These are phyloP conservation scores for Leptoclinus maculatus DNA, from an alignment of 2,797 vertebrate genomes.

Conservation along the genomic window DNA sequence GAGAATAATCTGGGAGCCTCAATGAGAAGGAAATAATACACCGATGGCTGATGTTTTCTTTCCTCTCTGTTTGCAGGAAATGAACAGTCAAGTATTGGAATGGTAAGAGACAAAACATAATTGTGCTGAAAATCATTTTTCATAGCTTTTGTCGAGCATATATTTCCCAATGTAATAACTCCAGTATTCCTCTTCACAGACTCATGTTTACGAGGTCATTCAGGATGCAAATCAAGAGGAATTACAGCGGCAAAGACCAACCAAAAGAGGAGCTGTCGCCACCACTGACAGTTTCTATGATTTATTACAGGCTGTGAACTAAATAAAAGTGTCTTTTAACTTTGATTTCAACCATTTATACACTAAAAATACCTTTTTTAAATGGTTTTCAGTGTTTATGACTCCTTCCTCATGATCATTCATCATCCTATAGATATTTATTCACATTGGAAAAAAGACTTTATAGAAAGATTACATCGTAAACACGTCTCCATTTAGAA, in stretches of 20 bases:
- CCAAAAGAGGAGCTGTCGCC: conserved; percentile 8
- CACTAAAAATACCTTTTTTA: neutral
- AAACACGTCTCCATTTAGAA: neutral
- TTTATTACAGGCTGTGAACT: conserved; percentile 67
- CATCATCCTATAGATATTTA: neutral
- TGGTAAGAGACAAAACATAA: conserved; percentile 48
- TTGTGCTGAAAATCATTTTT: neutral
- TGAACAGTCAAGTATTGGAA: conserved; percentile 34
- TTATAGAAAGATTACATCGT: neutral
- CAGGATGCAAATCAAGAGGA: conserved; percentile 33
- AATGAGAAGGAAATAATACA: neutral
- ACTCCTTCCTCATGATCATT: neutral
- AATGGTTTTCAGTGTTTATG: neutral
- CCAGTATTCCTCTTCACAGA: conserved; percentile 38
- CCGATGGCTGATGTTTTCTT: neutral
- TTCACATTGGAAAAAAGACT: neutral
- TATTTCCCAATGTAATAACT: neutral
- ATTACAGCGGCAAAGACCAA: neutral
- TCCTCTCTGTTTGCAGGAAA: conserved; percentile 46
- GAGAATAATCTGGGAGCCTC: neutral
- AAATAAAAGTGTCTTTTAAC: neutral
- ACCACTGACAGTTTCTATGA: conserved; percentile 57
- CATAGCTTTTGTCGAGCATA: neutral
- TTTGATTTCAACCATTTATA: neutral
- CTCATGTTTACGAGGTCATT: conserved; percentile 58